These are phyloP conservation scores for Tyrannus savana DNA, from an alignment of 2,113 vertebrate species.

Conservation along the genomic window DNA sequence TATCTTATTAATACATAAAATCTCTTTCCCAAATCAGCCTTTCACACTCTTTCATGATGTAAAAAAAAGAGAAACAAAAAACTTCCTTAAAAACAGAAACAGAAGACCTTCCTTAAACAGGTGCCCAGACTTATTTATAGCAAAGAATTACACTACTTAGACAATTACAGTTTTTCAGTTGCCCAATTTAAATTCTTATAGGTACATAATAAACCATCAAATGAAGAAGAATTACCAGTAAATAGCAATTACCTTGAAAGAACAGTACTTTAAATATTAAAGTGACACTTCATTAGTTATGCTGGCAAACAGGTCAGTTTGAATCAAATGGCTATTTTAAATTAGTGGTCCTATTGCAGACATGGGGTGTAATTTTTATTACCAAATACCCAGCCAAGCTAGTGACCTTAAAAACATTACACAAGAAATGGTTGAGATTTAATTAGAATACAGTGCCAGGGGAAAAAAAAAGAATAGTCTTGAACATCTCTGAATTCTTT, in stretches of 20 bases:
- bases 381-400: constrained; percentile 54
- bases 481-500: constrained; percentile 55
- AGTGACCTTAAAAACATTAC: constrained; percentile 58
- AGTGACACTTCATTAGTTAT: constrained; percentile 51
- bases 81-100: background rate
- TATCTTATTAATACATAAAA: constrained; percentile 23
- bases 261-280: constrained; percentile 55
- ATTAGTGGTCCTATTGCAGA: constrained; percentile 63
- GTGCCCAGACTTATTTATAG: constrained; percentile 50
- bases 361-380: constrained; percentile 46
- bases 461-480: background rate
- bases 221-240: constrained; percentile 63
- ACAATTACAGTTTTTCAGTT: constrained; percentile 67
- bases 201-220: constrained; percentile 59
- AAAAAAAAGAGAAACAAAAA: background rate
- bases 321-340: constrained; percentile 61
- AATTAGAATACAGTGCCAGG: constrained; percentile 41
- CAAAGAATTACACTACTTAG: constrained; percentile 42
- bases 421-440: constrained; percentile 46
- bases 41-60: background rate
- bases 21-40: background rate
- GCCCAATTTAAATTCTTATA: constrained; percentile 59
- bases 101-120: constrained; percentile 21
- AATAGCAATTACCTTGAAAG: constrained; percentile 61
- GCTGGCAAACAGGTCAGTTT: constrained; percentile 56